Evolutionary conservation across 2,888 invertebrate genomes (phyloP), one percentile per base, ranked within the genome.

Genomic region (Drosophila paramelanica): DNA sequence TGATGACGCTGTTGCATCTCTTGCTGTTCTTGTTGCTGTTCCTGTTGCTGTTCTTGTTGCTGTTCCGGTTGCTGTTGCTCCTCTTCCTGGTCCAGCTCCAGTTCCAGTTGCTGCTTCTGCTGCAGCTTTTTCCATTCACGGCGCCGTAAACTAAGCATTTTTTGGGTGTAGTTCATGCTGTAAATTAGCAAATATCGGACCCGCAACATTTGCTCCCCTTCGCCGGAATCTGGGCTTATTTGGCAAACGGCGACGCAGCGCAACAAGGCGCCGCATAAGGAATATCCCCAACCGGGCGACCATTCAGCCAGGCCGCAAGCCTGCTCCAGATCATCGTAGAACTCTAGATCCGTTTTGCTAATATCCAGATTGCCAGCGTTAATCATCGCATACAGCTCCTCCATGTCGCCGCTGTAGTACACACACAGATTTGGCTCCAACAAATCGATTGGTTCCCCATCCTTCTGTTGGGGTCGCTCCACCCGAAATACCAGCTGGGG

Each of bases 151-250:
- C 38, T 31, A 25, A 50, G 33, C 66, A 62, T 62, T 17, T 55
- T 42, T 2, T 25, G 45, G 0, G 49, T 33, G 2, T 38, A 55
- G 55, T 49, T 47, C 47, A 61, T 45, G 45, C 36, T 43, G 42
- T 66, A 74, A 8, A 74, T 7, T 1, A 73, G 51, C 33, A 73
- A 8, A 10, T 69, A 74, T n/a, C 73, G 59, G 1, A 61, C 60
- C 11, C 41, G 47, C 23, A 67, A 7, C n/a, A 3, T 1, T 11
- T 52, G 50, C 14, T 14, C 17, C 10, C 3, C 4, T 2, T 25
- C 27, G 3, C 17, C 10, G 5, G 39, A 10, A 0, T 14, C 31
- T 5, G 17, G 13, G 6, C 8, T 3, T 17, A 36, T 3, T 36
- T 43, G 27, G 45, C 73, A 74, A 2, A 73, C 10, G 27, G 68